These are phyloP conservation scores for Vanessa cardui DNA, from an alignment of 2,888 invertebrate species.

Conservation along the genomic window DNA sequence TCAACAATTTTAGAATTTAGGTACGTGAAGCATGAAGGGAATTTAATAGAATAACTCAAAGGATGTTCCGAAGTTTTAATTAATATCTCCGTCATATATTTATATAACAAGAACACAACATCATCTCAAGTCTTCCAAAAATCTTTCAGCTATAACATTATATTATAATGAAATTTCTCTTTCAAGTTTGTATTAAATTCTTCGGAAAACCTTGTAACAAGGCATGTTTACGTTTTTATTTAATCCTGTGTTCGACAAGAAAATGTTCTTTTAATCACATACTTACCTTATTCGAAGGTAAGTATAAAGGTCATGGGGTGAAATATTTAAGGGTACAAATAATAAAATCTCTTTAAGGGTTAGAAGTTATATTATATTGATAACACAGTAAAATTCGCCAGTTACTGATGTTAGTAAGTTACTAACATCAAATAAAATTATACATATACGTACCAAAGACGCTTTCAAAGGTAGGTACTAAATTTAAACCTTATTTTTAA, in stretches of 20 bases:
- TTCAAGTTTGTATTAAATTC: constrained; percentile 27
- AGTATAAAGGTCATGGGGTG: too few relatives aligned
- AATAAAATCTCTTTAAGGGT: too few relatives aligned
- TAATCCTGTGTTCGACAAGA: constrained; percentile 25
- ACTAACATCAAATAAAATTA: too few relatives aligned
- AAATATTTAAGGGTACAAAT: too few relatives aligned
- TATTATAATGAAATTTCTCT: constrained; percentile 25
- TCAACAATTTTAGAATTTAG: background rate
- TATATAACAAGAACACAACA: constrained; percentile 2
- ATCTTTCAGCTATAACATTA: constrained; percentile 23
- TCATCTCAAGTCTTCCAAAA: constrained; percentile 17
- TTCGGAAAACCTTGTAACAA: constrained; percentile 24
- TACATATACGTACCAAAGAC: too few relatives aligned
- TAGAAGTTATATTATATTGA: too few relatives aligned
- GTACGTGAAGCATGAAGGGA: background rate
- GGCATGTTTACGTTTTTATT: constrained; percentile 28
- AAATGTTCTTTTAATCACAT: constrained; percentile 22
- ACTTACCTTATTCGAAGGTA: background rate
- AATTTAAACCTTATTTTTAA: too few relatives aligned
- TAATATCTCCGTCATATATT: constrained; percentile 9
- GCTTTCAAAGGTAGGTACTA: too few relatives aligned
- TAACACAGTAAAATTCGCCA: too few relatives aligned
- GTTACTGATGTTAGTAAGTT: too few relatives aligned
- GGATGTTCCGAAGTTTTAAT: constrained; percentile 2
- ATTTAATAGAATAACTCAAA: constrained; percentile 3